phyloP scores from a whole-genome alignment of 2,113 vertebrate genomes.

The Pollimyrus isidori region DNA sequence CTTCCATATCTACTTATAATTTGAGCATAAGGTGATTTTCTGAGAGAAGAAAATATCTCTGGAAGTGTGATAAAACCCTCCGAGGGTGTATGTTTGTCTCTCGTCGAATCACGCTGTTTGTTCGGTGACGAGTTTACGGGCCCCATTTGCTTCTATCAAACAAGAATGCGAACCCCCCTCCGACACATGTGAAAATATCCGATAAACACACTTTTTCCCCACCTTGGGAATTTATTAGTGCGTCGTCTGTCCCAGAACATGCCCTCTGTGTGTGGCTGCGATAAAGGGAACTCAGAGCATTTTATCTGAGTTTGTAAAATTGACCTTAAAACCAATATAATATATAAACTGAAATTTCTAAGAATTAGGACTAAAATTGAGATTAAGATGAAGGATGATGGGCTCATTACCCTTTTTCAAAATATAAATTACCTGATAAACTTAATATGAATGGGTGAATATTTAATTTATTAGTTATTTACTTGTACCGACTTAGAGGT shows the following conservation, averaged over 20 bases:
- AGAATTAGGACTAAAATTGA: neutral
- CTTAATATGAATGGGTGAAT: neutral
- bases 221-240: neutral
- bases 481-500: neutral
- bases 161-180: neutral
- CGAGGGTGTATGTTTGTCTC: conserved; percentile 4
- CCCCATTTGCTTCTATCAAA: neutral
- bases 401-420: neutral
- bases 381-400: neutral
- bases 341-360: neutral
- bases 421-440: neutral
- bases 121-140: neutral
- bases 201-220: neutral
- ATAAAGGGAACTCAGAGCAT: neutral
- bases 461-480: neutral
- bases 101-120: conserved; percentile 11
- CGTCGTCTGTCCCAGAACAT: neutral
- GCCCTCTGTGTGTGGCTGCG: neutral
- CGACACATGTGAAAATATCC: neutral
- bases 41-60: conserved; percentile 2
- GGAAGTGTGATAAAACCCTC: conserved; percentile 14
- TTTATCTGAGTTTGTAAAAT: neutral
- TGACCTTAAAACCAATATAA: neutral
- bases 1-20: conserved; percentile 12
- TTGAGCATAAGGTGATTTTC: conserved; percentile 18